Evolutionary conservation across 92 coral and sea anemone genomes (phyloP), one percentile per base, ranked within the genome.

Genomic region (Palythoa heliodiscus): DNA sequence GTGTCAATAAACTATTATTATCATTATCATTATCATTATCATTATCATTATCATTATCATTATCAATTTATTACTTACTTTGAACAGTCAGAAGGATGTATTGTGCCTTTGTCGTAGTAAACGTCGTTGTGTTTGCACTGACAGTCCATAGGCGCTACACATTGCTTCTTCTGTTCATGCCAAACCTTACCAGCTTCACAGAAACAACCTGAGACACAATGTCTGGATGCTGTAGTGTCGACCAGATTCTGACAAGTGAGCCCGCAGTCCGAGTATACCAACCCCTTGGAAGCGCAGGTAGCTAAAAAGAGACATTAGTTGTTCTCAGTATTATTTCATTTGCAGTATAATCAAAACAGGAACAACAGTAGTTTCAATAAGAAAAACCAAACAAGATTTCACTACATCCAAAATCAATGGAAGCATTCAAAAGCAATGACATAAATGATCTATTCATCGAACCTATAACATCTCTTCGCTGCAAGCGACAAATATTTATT

Each of bases 41-140:
- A 29, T 29, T 14, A 60, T 60, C 68, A 5, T 60, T 60, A 5
- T 60, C 5, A 5, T 19, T 5, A 12, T 19, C 15, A 0, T 14
- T 5, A 60, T 22, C 38, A 16, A 67, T 7, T 25, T 23, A 67
- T 57, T 54, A 86, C 95, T 71, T 92, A 97, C 99, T 94, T 97
- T 57, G 99, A 97, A 83, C 99, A 94, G 73, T 97, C 99, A 2
- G 91, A 84, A 14, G 99, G 99, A 24, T 90, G 91, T 3, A 92
- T 87, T 5, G 83, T 93, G 50, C 97, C 98, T 54, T 89, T 83
- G 78, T 97, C 85, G 78, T 91, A 97, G 84, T 87, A 91, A 61
- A 91, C 82, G 52, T 86, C 90, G 75, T 90, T 92, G 87, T 94
- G 99, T 52, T 89, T 95, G 72, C 99, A 97, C 76, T 95, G 98